Evolutionary conservation across 92 coral and sea anemone genomes (phyloP), one percentile per base, ranked within the genome.

Genomic region (Chrysogorgia sp.): DNA sequence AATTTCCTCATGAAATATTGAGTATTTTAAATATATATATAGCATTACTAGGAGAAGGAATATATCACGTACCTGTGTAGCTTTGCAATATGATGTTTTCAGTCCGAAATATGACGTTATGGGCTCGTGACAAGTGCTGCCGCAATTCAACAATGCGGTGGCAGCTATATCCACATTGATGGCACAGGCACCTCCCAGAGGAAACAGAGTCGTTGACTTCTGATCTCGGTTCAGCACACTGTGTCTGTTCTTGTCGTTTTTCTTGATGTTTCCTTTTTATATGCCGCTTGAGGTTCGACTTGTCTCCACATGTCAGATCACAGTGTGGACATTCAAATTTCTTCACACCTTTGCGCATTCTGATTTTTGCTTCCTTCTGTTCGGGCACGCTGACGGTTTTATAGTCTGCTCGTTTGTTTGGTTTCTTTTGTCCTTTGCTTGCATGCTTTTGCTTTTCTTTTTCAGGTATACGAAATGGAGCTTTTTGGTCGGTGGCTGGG

Each of bases 131-230:
- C 59, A 81, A 77, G 62, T 83, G 82, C 31, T 67, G 43, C 23
- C 58, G 66, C 6, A 67, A 77, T 9, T 83, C 79, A 22, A 76
- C 58, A 40, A 56, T 77, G 43, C 66, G 63, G 35, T 62, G 76
- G 35, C 88, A 84, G 25, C 64, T 75, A 65, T 62, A 83, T 25
- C 37, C 58, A 45, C 85, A 81, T 17, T 81, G 71, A 23, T 40
- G 12, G 74, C 85, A 81, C 26, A 50, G 79, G 41, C 85, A 81
- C 35, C 47, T 71, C 33, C 85, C 80, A 40, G 67, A 74, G 20
- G 80, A 74, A 56, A 48, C 40, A 29, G 40, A 62, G 40, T 52
- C 65, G 26, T 28, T 19, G 23, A 6, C n/a, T 26, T n/a, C 20
- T 24, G 22, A 3, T 28, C 17, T 10, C 29, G 56, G 15, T 14